Evolutionary conservation across 2,797 vertebrate species (phyloP).

Genomic region (Trematomus bernacchii): DNA sequence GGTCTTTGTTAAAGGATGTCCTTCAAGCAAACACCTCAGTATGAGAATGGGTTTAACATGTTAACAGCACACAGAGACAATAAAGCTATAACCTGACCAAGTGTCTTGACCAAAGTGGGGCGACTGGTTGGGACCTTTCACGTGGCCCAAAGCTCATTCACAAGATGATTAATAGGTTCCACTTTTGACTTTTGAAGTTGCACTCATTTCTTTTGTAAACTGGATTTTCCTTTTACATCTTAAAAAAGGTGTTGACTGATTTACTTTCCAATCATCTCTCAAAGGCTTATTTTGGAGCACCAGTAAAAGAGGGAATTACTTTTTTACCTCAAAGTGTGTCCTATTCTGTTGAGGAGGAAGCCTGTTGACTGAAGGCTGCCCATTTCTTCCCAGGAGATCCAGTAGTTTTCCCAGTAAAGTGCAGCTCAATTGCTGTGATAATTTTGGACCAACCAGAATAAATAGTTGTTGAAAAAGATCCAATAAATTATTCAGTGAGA

Average conservation of each 20-base stretch:
- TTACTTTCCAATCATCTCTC: neutral
- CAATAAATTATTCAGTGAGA: neutral
- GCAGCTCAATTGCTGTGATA: slow-evolving; percentile 3
- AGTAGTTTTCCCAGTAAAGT: neutral
- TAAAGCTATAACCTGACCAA: too few relatives aligned
- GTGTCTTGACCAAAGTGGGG: too few relatives aligned
- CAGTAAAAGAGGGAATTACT: neutral
- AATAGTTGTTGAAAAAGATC: neutral
- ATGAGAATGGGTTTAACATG: neutral
- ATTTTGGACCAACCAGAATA: neutral
- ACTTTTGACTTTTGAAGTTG: too few relatives aligned
- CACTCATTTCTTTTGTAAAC: too few relatives aligned
- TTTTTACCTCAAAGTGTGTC: slow-evolving; percentile 6
- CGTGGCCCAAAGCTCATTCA: too few relatives aligned
- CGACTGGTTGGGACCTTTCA: too few relatives aligned
- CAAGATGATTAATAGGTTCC: too few relatives aligned
- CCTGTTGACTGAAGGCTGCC: neutral
- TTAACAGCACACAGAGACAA: too few relatives aligned
- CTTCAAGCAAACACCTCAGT: slow-evolving; percentile 3
- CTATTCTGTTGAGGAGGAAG: slow-evolving; percentile 4
- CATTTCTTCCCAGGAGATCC: slow-evolving; percentile 16
- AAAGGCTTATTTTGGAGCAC: neutral
- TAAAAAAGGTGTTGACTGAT: neutral
- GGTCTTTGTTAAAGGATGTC: slow-evolving; percentile 16
- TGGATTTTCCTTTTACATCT: too few relatives aligned